phyloP scores from a whole-genome alignment of 2,797 vertebrate genomes.

The Molossus alvarezi region DNA sequence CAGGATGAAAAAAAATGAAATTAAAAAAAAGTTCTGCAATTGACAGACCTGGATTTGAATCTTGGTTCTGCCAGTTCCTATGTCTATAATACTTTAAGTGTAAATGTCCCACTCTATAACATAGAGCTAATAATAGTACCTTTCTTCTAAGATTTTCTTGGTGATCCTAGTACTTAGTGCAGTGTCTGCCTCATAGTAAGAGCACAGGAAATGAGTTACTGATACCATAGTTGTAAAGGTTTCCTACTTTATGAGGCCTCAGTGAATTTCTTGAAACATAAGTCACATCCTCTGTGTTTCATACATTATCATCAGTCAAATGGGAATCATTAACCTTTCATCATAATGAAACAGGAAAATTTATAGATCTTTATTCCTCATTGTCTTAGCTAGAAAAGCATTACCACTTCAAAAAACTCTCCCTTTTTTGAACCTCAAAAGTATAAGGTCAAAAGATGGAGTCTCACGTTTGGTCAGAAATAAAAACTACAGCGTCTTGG shows the following conservation, averaged over 20 bases:
- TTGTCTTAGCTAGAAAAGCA: slow-evolving; percentile 51
- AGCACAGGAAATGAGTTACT: background rate
- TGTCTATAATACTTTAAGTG: background rate
- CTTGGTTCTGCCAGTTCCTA: background rate
- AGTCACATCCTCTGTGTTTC: slow-evolving; percentile 14
- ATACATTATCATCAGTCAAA: background rate
- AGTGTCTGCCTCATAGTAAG: background rate
- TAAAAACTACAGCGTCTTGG: slow-evolving; percentile 43
- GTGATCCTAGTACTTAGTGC: background rate
- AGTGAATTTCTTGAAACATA: background rate
- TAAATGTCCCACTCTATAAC: background rate
- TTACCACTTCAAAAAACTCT: slow-evolving; percentile 21
- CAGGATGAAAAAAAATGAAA: background rate
- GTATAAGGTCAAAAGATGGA: slow-evolving; percentile 4
- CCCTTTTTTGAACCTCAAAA: background rate
- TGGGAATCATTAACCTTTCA: slow-evolving; percentile 54
- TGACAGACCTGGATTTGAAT: background rate
- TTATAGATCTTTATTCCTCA: background rate
- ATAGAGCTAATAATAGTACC: background rate
- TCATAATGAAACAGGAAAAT: slow-evolving; percentile 3
- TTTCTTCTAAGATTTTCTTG: background rate
- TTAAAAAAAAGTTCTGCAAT: background rate
- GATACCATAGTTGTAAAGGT: background rate
- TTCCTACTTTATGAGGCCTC: background rate
- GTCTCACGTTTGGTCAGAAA: slow-evolving; percentile 22